Base-by-base conservation (phyloP, 2,888 invertebrate species). In the Eupithecia exiguata region DNA sequence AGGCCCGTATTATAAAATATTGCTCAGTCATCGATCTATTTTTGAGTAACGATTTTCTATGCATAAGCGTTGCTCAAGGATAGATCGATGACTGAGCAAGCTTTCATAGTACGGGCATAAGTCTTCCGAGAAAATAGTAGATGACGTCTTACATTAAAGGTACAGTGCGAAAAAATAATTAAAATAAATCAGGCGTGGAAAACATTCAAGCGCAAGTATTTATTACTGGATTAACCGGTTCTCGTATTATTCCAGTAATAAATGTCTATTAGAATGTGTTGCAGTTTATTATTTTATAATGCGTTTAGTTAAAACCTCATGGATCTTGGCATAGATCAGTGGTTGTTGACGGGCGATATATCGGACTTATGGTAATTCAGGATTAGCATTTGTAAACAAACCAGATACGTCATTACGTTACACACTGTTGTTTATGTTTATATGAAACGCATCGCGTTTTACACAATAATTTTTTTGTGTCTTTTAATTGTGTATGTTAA, bases 341-440 rank as follows among this genome's bases (percentile, higher is more conserved):
- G 36, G 68, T 65, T 66, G 69, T 61, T 71, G 68, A 46, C 46
- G 49, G 36, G 67, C 38, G 35, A 70, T 62, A 70, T 69, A 30
- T 68, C 58, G 61, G 30, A 58, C 69, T 68, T 70, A 72, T 69
- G 70, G 70, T 76, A 73, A 76, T 73, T 49, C 25, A 18, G 61
- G 21, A 73, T 76, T 69, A 73, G 65, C 71, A 73, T 76, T 73
- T 66, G 71, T 76, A 76, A 76, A 76, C 71, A 76, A 73, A 49
- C 58, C 53, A 36, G 38, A 53, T 9, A 65, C 25, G n/a, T n/a
- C n/a, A n/a, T n/a, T n/a, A n/a, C 46, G 40, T 49, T 63, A 53
- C 21, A 21, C 70, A 49, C 36, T 25, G 18, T 46, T 69, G 53
- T 75, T 70, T 53, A 38, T 40, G 65, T 70, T 30, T 14, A 40